Percentiles rank a stretch among this genome's conserved stretches.
Conservation (phyloP, 2,113 vertebrate species). For the Engystomops pustulosus region DNA sequence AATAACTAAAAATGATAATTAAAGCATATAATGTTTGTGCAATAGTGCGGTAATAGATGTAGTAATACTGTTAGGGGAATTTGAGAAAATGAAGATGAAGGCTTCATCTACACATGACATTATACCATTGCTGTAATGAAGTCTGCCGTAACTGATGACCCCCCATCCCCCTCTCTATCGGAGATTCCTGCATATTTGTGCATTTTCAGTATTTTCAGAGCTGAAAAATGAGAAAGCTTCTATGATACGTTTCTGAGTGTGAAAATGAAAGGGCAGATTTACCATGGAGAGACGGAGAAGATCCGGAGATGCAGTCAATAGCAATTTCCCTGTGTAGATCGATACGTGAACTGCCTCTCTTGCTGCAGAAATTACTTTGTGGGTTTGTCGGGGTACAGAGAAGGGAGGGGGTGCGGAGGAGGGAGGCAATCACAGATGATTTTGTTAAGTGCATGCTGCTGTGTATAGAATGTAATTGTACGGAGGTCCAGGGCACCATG, state of each 20-base stretch:
- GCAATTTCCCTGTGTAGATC: conserved; percentile 56
- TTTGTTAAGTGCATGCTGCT: conserved; percentile 18
- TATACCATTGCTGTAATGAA: neutral
- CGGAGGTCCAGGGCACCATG: neutral
- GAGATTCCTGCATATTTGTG: neutral
- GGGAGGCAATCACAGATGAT: neutral
- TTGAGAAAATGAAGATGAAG: neutral
- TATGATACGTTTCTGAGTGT: conserved; percentile 22
- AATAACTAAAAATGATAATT: neutral
- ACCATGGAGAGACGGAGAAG: conserved; percentile 43
- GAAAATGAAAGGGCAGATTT: conserved; percentile 53
- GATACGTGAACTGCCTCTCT: conserved; percentile 54
- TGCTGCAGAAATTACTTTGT: conserved; percentile 57
- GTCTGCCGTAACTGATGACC: neutral
- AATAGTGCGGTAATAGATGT: neutral
- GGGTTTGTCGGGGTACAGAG: conserved; percentile 54
- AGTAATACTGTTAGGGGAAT: neutral
- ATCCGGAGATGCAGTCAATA: conserved; percentile 55
- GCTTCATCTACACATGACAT: neutral
- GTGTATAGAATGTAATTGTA: conserved; percentile 4
- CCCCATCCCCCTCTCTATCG: neutral
- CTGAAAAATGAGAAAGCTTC: neutral
- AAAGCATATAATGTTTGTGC: neutral
- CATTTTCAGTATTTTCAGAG: conserved; percentile 6
- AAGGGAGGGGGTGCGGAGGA: conserved; percentile 9